phyloP scores from a whole-genome alignment of 2,888 invertebrate species.

The Nomada ruficornis region DNA sequence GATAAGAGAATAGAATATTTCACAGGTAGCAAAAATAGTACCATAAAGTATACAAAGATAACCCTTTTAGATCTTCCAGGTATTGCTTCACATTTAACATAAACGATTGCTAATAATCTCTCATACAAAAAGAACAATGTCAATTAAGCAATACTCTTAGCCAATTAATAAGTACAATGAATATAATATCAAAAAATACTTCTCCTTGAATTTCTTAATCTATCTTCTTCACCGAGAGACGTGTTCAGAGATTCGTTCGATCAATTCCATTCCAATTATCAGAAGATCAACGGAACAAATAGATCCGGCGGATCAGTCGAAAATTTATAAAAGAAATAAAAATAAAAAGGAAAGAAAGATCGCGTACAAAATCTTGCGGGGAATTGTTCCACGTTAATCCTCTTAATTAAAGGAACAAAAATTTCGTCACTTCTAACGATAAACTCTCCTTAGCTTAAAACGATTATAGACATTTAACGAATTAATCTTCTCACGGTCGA shows the following conservation, averaged over 20 bases:
- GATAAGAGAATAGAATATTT: constrained; percentile 24
- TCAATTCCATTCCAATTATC: neutral
- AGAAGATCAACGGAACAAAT: neutral
- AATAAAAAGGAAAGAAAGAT: too few species aligned
- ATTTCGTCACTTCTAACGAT: neutral
- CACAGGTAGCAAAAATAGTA: constrained; percentile 6
- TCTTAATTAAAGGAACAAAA: too few species aligned
- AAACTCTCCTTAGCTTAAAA: neutral
- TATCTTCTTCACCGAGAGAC: neutral
- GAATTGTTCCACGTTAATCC: too few species aligned
- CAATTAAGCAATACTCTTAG: too few species aligned
- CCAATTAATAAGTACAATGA: neutral
- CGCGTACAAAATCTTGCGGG: too few species aligned
- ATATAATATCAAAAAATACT: neutral
- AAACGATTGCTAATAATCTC: too few species aligned
- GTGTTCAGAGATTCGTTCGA: neutral
- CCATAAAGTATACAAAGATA: neutral
- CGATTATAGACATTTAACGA: neutral
- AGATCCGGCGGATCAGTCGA: neutral
- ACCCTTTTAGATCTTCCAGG: neutral
- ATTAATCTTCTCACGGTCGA: neutral
- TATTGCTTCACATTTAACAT: neutral
- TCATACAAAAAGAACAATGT: too few species aligned
- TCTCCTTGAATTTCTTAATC: neutral
- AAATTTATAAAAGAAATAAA: neutral